These are phyloP conservation scores for Sebastes taczanowskii DNA, from an alignment of 2,797 vertebrate species.

Conservation along the genomic window DNA sequence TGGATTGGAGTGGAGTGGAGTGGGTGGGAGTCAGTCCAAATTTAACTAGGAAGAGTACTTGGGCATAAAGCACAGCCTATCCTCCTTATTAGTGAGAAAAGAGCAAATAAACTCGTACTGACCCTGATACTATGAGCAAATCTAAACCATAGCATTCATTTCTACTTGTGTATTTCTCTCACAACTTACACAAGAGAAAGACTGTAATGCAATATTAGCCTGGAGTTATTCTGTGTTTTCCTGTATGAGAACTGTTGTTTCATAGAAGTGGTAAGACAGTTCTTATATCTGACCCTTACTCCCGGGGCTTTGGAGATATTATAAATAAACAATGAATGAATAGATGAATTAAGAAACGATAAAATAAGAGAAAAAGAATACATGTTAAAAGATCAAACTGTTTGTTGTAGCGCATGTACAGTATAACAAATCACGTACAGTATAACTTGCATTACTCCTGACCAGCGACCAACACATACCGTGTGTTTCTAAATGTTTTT, in stretches of 20 bases:
- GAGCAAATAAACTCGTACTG: not conserved
- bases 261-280: not conserved
- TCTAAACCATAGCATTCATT: not conserved
- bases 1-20: not conserved
- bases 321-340: not conserved
- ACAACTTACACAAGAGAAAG: not conserved
- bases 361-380: not conserved
- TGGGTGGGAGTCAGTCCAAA: slow-evolving; percentile 6
- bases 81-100: not conserved
- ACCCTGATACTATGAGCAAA: not conserved
- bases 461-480: not conserved
- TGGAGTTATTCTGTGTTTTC: not conserved
- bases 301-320: not conserved
- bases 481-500: not conserved
- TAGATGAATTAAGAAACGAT: not conserved
- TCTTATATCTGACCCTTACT: not conserved
- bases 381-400: not conserved
- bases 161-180: not conserved
- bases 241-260: not conserved
- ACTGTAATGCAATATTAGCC: not conserved
- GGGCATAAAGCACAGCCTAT: not conserved
- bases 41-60: not conserved
- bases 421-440: not conserved
- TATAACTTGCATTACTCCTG: not conserved
- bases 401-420: not conserved